Conservation (phyloP, 2,113 vertebrate genomes). For the Polypterus senegalus region DNA sequence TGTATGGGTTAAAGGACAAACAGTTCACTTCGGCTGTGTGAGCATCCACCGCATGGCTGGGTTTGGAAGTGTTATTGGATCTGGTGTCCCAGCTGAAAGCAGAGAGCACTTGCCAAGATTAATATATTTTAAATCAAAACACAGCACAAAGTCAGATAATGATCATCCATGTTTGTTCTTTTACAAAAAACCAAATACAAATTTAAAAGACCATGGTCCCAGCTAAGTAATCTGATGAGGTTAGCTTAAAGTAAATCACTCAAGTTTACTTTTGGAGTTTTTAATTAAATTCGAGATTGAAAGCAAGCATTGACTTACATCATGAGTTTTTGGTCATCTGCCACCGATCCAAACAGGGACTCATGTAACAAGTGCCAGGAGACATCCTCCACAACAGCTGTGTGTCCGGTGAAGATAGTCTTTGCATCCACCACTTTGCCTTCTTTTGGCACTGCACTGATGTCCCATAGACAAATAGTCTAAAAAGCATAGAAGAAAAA, state of each 20-base stretch:
- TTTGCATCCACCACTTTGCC: slow-evolving; percentile 95
- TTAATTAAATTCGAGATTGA: background rate
- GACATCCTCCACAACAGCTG: slow-evolving; percentile 90
- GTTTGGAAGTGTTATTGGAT: slow-evolving; percentile 95
- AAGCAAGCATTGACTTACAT: slow-evolving; percentile 47
- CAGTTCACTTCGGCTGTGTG: slow-evolving; percentile 97
- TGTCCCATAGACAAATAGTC: slow-evolving; percentile 97
- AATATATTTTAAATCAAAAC: background rate
- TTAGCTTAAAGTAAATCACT: no score
- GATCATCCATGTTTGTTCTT: background rate
- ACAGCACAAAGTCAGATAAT: background rate
- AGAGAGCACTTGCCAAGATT: slow-evolving; percentile 10
- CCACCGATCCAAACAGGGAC: slow-evolving; percentile 89
- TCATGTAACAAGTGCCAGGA: slow-evolving; percentile 93
- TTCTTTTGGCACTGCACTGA: slow-evolving; percentile 91
- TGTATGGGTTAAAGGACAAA: slow-evolving; percentile 93
- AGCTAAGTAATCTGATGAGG: no score
- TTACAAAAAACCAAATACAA: background rate
- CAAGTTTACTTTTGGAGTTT: no score
- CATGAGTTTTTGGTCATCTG: slow-evolving; percentile 96
- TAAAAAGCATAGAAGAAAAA: slow-evolving; percentile 32
- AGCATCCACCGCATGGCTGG: slow-evolving; percentile 91
- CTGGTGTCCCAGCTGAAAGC: slow-evolving; percentile 80
- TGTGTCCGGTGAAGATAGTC: slow-evolving; percentile 95
- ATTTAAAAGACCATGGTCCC: no score